Base-by-base conservation (phyloP, 1,140 invertebrate species). In the Andrena cerasifolii region DNA sequence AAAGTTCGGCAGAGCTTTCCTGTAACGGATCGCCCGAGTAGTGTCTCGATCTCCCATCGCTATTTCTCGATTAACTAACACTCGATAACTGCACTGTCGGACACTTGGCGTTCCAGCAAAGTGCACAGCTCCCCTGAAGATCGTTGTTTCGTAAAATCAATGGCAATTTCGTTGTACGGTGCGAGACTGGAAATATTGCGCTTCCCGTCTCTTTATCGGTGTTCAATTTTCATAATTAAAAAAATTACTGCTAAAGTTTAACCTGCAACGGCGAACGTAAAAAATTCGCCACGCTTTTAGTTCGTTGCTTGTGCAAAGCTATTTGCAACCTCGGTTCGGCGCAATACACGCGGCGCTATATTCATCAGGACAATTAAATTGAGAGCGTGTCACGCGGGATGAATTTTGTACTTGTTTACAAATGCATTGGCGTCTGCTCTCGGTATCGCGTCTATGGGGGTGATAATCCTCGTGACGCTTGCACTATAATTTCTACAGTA, bases 111-210 rank as follows among this genome's bases (percentile, higher is more conserved):
- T 71, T 12, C 6, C 12, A 33, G 10, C 54, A 0, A 71, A 47
- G 16, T 1, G 12, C n/a, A 18, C 33, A 12, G 26, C 21, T 47
- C 54, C 16, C 54, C 21, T 43, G 43, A 3, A 33, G 47, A 5
- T 71, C 14, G 68, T 61, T 49, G 21, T 31, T 10, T 63, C 21
- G 59, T 47, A 4, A 40, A 65, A 31, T 75, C 51, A 24, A 75
- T 75, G 72, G 62, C 62, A 66, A 75, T 75, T 75, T 74, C 61
- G 72, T 75, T 74, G 72, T 40, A 31, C 26, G 26, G 7, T 58
- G 26, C 0, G n/a, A 21, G 28, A 33, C 3, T 1, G 1, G 1
- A 12, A 28, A 36, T 40, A 40, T 40, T 5, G 31, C 18, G 14
- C 7, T 65, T 31, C n/a, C 3, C 8, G 5, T 18, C 2, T 18